A percentile compares a stretch with the other conserved stretches of the same genome.
Evolutionary conservation across 2,888 invertebrate species (phyloP).

Genomic region (Stenurella melanura): DNA sequence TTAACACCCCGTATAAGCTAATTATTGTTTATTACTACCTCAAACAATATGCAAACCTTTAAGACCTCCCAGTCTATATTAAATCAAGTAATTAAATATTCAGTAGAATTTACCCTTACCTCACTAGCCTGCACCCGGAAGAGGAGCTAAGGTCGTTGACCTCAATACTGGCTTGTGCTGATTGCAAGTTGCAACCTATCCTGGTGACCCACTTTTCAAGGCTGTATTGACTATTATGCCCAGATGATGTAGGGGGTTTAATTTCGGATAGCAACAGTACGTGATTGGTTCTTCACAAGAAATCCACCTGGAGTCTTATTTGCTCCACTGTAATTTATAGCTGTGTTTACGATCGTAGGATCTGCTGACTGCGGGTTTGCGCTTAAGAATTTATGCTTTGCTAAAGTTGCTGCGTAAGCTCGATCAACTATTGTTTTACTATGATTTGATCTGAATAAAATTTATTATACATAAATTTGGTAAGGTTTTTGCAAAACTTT

Average conservation of each 20-base stretch:
- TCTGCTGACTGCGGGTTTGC: neutral
- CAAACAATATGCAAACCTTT: neutral
- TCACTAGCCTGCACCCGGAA: constrained; percentile 40
- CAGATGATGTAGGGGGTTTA: constrained; percentile 31
- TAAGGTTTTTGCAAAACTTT: neutral
- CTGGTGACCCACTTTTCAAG: constrained; percentile 71
- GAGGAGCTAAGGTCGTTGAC: constrained; percentile 67
- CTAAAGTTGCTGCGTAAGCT: neutral
- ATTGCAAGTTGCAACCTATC: constrained; percentile 63
- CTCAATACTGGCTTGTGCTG: constrained; percentile 57
- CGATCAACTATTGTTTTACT: neutral
- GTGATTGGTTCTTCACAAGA: constrained; percentile 28
- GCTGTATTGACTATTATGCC: constrained; percentile 69
- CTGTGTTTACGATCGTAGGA: constrained; percentile 24
- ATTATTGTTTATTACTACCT: neutral
- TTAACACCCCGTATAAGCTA: neutral
- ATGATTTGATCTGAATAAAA: neutral
- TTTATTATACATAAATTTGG: neutral
- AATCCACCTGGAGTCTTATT: constrained; percentile 18
- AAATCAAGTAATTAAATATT: neutral
- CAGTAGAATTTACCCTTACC: constrained; percentile 33
- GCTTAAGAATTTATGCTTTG: constrained; percentile 2
- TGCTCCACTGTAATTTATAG: constrained; percentile 12
- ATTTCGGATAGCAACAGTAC: constrained; percentile 43
- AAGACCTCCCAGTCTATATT: neutral